These are phyloP conservation scores for Sebastes schlegelii DNA, from an alignment of 2,113 vertebrate genomes.

Conservation along the genomic window DNA sequence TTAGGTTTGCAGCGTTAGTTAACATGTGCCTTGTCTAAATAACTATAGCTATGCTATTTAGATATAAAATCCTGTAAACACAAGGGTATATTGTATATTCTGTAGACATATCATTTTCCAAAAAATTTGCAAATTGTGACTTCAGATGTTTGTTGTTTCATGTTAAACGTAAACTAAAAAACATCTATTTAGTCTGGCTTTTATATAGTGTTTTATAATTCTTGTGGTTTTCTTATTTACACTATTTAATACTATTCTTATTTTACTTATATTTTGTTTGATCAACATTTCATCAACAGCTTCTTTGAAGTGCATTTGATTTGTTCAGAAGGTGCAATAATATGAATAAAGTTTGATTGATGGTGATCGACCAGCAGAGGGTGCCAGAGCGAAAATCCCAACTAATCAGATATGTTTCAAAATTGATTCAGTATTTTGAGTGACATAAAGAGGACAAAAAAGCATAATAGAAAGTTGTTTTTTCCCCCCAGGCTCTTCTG, in stretches of 20 bases:
- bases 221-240: too few species aligned
- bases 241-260: too few species aligned
- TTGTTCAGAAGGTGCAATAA: too few species aligned
- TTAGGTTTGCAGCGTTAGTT: not conserved
- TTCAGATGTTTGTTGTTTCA: not conserved
- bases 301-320: too few species aligned
- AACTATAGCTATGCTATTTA: not conserved
- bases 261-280: too few species aligned
- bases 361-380: conserved; percentile 2
- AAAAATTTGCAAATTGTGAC: not conserved
- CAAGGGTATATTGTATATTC: not conserved
- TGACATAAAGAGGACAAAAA: not conserved
- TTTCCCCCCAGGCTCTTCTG: not conserved
- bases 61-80: not conserved
- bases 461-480: not conserved
- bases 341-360: too few species aligned
- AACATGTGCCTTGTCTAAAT: not conserved
- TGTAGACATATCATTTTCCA: not conserved
- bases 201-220: too few species aligned
- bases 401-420: not conserved
- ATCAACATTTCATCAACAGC: too few species aligned
- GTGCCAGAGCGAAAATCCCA: not conserved
- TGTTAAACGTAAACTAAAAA: too few species aligned
- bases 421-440: not conserved
- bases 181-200: too few species aligned